These are phyloP conservation scores for Cecropterus lyciades DNA, from an alignment of 1,140 invertebrate species.

Conservation along the genomic window DNA sequence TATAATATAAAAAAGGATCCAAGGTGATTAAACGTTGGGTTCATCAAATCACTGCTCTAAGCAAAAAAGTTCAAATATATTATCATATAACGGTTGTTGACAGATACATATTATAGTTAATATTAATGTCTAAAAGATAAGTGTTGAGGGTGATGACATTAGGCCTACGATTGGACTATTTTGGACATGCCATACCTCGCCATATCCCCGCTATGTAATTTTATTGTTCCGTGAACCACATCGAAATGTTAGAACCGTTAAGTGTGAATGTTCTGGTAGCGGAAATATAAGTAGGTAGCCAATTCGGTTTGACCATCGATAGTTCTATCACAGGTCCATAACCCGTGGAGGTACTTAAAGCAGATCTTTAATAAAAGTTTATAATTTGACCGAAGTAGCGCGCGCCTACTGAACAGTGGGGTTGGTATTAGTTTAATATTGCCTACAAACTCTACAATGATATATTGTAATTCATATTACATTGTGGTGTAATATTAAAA, in stretches of 20 bases:
- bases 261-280: constrained; percentile 65
- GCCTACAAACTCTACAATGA: no score
- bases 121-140: neutral
- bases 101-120: neutral
- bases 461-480: no score
- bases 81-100: no score
- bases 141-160: constrained; percentile 4
- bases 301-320: neutral
- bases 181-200: constrained; percentile 11
- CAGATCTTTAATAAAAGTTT: no score
- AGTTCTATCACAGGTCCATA: constrained; percentile 3
- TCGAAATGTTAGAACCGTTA: constrained; percentile 71
- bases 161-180: constrained; percentile 5
- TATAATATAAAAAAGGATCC: no score
- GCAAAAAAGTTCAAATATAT: no score
- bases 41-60: no score
- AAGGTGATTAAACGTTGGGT: no score
- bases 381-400: no score
- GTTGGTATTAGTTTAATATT: no score
- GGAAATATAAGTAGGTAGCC: constrained; percentile 50
- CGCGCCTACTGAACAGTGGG: no score
- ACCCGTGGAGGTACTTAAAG: neutral
- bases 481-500: no score
- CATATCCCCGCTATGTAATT: constrained; percentile 44
- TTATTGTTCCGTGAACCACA: constrained; percentile 74